Percentiles rank a stretch among this genome's conserved stretches.
Conservation (phyloP, 2,888 invertebrate species). For the Campoplex nolae region DNA sequence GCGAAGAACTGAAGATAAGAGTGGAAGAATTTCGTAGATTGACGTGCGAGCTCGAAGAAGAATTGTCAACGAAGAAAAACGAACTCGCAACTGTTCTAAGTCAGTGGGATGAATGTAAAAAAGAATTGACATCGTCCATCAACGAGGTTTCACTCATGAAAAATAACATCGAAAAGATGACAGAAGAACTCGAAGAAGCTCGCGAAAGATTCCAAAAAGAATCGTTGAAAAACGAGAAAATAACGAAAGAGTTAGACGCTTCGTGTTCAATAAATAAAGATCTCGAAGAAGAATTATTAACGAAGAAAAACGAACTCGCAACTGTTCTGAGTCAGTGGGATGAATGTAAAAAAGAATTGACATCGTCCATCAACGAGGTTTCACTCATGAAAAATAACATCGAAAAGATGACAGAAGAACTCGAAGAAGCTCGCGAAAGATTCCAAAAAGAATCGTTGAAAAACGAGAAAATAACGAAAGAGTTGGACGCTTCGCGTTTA, state of each 20-base stretch:
- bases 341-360: slow-evolving; percentile 13
- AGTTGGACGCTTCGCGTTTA: not conserved
- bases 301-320: not conserved
- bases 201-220: not conserved
- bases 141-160: slow-evolving; percentile 19
- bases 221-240: not conserved
- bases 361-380: not conserved
- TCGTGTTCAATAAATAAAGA: not conserved
- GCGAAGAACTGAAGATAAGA: not conserved
- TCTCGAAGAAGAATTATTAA: slow-evolving; percentile 29
- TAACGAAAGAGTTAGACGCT: slow-evolving; percentile 12
- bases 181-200: slow-evolving; percentile 11
- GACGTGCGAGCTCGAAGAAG: slow-evolving; percentile 1
- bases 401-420: not conserved
- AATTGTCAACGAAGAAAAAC: slow-evolving; percentile 7
- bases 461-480: slow-evolving; percentile 2
- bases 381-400: slow-evolving; percentile 44
- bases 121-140: slow-evolving; percentile 40
- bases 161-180: slow-evolving; percentile 30
- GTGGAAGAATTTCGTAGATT: not conserved
- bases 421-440: not conserved
- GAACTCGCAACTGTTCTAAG: not conserved
- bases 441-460: not conserved
- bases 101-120: slow-evolving; percentile 36
- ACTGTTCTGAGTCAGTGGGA: slow-evolving; percentile 8